Conservation (phyloP, 1,140 invertebrate genomes). For the Zaprionus kolodkinae region DNA sequence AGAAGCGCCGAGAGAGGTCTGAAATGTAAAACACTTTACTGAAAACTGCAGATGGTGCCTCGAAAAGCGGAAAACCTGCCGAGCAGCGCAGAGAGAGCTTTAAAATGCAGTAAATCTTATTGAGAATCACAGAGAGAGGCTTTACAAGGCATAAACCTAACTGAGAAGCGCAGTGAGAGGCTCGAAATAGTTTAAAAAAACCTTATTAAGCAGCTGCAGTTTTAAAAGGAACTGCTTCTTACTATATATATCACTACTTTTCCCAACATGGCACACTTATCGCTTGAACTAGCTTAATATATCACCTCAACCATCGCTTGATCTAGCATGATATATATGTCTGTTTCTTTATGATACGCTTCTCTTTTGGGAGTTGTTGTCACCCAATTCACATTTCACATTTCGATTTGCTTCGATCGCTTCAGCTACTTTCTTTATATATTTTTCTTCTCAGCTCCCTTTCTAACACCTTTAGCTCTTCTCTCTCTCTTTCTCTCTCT, state of each 20-base stretch:
- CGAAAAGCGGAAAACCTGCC: no score
- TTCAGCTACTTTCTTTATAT: slow-evolving; percentile 5
- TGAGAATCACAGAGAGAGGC: no score
- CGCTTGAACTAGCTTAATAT: background rate
- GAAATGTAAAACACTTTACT: no score
- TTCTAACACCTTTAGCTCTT: background rate
- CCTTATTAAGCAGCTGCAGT: no score
- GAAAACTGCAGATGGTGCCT: no score
- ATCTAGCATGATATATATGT: background rate
- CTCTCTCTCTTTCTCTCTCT: background rate
- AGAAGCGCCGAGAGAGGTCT: background rate
- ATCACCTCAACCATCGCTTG: background rate
- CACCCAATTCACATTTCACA: slow-evolving; percentile 1
- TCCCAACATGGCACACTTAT: background rate
- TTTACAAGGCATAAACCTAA: no score
- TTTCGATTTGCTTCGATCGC: background rate
- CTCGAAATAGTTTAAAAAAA: no score
- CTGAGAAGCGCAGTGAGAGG: no score
- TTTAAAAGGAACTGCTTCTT: no score
- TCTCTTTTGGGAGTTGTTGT: background rate
- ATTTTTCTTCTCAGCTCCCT: background rate
- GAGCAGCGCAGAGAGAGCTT: no score
- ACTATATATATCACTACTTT: background rate
- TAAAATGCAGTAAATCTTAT: no score
- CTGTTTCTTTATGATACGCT: background rate